Evolutionary conservation across 2,888 invertebrate species (phyloP), one percentile per base, ranked within the genome.

Genomic region (Teinopalpus imperialis): DNA sequence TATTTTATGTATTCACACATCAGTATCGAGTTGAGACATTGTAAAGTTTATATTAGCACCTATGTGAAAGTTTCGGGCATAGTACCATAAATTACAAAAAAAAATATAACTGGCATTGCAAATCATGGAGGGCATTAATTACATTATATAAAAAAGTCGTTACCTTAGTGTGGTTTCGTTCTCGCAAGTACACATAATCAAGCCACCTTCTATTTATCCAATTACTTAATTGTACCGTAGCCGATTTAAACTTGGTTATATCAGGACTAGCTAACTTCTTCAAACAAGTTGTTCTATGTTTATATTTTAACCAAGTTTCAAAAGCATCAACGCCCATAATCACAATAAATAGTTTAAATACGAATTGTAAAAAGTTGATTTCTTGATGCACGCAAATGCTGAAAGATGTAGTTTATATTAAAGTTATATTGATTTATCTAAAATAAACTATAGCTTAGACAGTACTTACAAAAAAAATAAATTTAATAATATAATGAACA

Each of bases 121-220:
- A n/a, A n/a, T n/a, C n/a, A n/a, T n/a, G n/a, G n/a, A n/a, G n/a
- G n/a, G n/a, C 4, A 30, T 30, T 12, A 30, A 14, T 30, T 9
- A 13, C 8, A n/a, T n/a, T n/a, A n/a, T 6, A 10, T 7, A 30
- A 21, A 10, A 3, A 14, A 20, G 24, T 12, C 57, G 61, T 69
- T 66, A 86, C 87, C 69, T 88, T 86, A 18, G 87, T 79, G 43
- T 80, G 86, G 61, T 87, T 86, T 23, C 61, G 75, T 68, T 80
- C 76, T 49, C 86, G 66, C 55, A 88, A 53, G 54, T 66, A 66
- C 47, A 82, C 59, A 56, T 74, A 79, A 31, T 78, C 73, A 47
- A 57, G 57, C 64, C 71, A 73, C 61, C 61, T 72, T 44, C 55
- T 74, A 21, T 57, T 52, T 30, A 77, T 23, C 71, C 74, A 78